phyloP scores from a whole-genome alignment of 2,113 vertebrate genomes.

The Rhegmatorhina hoffmannsi region DNA sequence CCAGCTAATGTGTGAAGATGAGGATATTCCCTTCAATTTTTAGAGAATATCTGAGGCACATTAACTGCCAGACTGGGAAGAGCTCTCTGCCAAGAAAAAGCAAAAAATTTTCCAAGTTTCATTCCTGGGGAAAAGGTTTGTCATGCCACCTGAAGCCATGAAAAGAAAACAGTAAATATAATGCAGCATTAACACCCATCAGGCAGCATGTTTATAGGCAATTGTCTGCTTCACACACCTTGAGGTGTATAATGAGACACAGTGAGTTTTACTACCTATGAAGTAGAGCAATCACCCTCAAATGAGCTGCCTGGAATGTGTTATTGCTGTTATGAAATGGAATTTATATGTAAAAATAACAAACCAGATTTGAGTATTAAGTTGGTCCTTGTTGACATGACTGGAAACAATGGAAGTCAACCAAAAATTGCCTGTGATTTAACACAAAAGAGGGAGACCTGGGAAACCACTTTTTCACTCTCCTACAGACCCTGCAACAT shows the following conservation, averaged over 20 bases:
- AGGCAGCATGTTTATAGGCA: slow-evolving; percentile 59
- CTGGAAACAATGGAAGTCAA: neutral
- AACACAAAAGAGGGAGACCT: neutral
- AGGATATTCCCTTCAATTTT: neutral
- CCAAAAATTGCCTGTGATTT: neutral
- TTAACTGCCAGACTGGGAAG: neutral
- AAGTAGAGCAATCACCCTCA: slow-evolving; percentile 62
- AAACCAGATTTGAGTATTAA: slow-evolving; percentile 32
- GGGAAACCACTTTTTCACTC: neutral
- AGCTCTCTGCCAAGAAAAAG: neutral
- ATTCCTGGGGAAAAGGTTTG: slow-evolving; percentile 9
- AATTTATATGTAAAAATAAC: slow-evolving; percentile 60
- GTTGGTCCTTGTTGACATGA: neutral
- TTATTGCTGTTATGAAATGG: slow-evolving; percentile 46
- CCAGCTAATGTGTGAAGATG: neutral
- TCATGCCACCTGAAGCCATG: slow-evolving; percentile 22
- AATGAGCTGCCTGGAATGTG: slow-evolving; percentile 51
- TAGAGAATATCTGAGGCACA: neutral
- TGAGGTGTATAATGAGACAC: slow-evolving; percentile 45
- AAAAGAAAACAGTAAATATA: slow-evolving; percentile 66
- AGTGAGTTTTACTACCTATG: slow-evolving; percentile 52
- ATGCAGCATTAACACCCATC: slow-evolving; percentile 52
- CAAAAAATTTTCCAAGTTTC: neutral
- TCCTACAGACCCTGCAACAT: neutral
- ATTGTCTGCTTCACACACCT: slow-evolving; percentile 58